Evolutionary conservation across 2,888 invertebrate genomes (phyloP).

Genomic region (Spialia ferax): DNA sequence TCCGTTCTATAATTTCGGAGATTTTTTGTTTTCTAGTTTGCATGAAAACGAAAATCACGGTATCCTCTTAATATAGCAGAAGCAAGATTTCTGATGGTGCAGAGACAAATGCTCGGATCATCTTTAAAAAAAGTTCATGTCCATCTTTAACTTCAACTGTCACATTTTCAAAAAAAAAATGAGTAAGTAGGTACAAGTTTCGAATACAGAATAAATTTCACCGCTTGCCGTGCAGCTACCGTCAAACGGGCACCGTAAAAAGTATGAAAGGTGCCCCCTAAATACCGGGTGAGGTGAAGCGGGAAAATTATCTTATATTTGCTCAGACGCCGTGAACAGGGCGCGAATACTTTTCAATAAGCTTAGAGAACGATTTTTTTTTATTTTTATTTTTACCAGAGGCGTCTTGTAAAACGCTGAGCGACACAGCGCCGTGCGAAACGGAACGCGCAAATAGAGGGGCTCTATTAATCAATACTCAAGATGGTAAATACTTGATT

Average conservation of each 20-base stretch:
- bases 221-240: conserved; percentile 58
- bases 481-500: conserved; percentile 11
- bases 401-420: conserved; percentile 71
- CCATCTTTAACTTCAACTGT: conserved; percentile 13
- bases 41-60: too few species aligned
- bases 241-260: conserved; percentile 78
- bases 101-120: too few species aligned
- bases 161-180: conserved; percentile 8
- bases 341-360: conserved; percentile 87
- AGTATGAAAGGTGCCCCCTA: conserved; percentile 86
- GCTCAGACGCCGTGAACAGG: conserved; percentile 84
- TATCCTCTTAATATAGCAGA: too few species aligned
- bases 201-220: conserved; percentile 83
- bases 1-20: too few species aligned
- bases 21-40: too few species aligned
- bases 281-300: conserved; percentile 85
- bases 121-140: neutral
- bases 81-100: too few species aligned
- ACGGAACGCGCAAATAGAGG: conserved; percentile 79
- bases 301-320: conserved; percentile 87
- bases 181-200: conserved; percentile 59
- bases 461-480: conserved; percentile 67
- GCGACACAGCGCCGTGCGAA: conserved; percentile 48
- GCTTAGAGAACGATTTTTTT: conserved; percentile 83
- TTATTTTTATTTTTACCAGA: conserved; percentile 74